These are phyloP conservation scores for Molorchus minor DNA, from an alignment of 2,888 invertebrate genomes.

Conservation along the genomic window DNA sequence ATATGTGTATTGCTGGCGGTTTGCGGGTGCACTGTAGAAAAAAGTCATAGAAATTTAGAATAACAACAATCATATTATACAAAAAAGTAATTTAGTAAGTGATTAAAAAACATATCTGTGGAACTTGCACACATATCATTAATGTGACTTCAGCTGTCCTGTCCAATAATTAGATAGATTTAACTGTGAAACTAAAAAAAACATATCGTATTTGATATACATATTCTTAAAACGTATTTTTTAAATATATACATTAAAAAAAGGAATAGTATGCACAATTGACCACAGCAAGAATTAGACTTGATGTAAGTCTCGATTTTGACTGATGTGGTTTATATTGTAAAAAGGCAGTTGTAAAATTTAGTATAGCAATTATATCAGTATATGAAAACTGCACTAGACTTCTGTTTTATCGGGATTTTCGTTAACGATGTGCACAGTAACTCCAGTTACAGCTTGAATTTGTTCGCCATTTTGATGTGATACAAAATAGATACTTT, in stretches of 20 bases:
- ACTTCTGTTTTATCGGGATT: conserved; percentile 19
- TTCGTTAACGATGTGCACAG: conserved; percentile 42
- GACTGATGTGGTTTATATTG: not conserved
- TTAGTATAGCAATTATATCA: conserved; percentile 35
- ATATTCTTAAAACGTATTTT: conserved; percentile 60
- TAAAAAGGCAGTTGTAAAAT: conserved; percentile 27
- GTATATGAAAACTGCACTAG: conserved; percentile 33
- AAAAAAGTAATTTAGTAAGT: conserved; percentile 6
- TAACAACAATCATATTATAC: conserved; percentile 20
- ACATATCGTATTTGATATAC: conserved; percentile 55
- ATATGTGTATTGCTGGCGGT: no score
- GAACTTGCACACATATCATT: conserved; percentile 58
- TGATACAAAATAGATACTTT: conserved; percentile 53
- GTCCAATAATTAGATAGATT: conserved; percentile 60
- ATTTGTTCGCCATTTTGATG: conserved; percentile 62
- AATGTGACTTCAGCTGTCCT: conserved; percentile 61
- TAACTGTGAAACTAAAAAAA: conserved; percentile 46
- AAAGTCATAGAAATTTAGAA: no score
- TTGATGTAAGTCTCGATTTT: not conserved
- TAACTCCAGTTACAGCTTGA: conserved; percentile 55
- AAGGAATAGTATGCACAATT: conserved; percentile 22
- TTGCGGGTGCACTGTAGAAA: conserved; percentile 4
- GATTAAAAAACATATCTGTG: conserved; percentile 30
- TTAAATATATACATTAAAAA: conserved; percentile 57
- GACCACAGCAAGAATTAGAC: not conserved